A percentile compares a stretch with the other conserved stretches of the same genome.
phyloP scores from a whole-genome alignment of 2,113 vertebrate species.

The Crocuta crocuta region DNA sequence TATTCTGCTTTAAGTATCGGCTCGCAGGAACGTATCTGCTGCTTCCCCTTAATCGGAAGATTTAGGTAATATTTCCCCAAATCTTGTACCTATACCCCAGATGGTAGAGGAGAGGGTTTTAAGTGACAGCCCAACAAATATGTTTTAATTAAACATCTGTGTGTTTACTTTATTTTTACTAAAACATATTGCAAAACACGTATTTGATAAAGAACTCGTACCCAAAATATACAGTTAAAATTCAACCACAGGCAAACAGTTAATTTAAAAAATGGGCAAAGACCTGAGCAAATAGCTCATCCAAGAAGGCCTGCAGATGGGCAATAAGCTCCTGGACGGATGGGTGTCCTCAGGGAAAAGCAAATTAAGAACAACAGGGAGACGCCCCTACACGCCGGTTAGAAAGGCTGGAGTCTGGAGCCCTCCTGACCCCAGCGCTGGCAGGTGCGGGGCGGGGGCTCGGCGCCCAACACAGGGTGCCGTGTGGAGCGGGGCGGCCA shows the following conservation, averaged over 20 bases:
- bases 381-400: rapidly evolving
- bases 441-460: too few relatives aligned
- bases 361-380: neutral
- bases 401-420: neutral
- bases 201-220: neutral
- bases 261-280: neutral
- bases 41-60: neutral
- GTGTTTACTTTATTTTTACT: neutral
- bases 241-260: neutral
- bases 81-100: neutral
- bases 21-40: neutral
- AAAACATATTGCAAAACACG: neutral
- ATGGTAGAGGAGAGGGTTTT: neutral
- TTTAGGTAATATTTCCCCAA: neutral
- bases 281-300: neutral
- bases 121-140: neutral
- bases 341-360: rapidly evolving
- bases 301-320: neutral
- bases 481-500: too few relatives aligned
- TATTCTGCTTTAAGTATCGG: neutral
- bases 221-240: neutral
- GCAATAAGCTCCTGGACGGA: neutral
- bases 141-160: neutral
- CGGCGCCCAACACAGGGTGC: too few relatives aligned
- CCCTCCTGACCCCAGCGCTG: too few relatives aligned